Base-by-base conservation (phyloP, 1,140 invertebrate genomes). In the Drosophila tsacasi region DNA sequence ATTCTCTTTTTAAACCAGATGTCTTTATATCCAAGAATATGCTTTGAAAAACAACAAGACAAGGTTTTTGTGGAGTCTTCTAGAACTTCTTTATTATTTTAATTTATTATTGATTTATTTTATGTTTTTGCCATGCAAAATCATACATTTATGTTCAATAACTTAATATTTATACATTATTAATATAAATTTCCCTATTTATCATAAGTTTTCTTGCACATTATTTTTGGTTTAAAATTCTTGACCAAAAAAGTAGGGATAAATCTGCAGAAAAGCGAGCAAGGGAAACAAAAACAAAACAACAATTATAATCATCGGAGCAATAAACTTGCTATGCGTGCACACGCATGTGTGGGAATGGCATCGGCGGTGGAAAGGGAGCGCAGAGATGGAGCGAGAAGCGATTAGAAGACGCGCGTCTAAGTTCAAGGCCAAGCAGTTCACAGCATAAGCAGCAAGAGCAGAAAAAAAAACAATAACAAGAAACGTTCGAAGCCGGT, bases 371-470 rank as follows among this genome's bases (percentile, higher is more conserved):
- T 32, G 17, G 60, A 47, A 25, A 25, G 40, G 17, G 9, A 46
- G 37, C 35, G 52, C 19, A 47, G 47, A 30, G 55, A 58, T 50
- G 67, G 68, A 65, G 50, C 79, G 73, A 59, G 83, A 46, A 74
- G 76, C 77, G 78, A 80, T 87, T 87, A 83, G 83, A 81, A 87
- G 77, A 89, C 77, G 68, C 81, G 77, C 74, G 74, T 60, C 85
- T 90, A 90, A 90, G 85, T 90, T 90, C 85, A 90, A 90, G 85
- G 85, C 85, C 85, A 89, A 89, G 78, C 44, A 79, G 55, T 77
- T 74, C 68, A 73, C 55, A 74, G 65, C 76, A 83, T 71, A 80
- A 79, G 62, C 60, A 79, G 55, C 54, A 71, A 65, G 37, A 61
- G 78, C 52, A 49, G 47, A 23, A 42, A 35, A 47, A 30, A 74